A percentile compares a stretch with the other conserved stretches of the same genome.
phyloP scores from a whole-genome alignment of 2,113 vertebrate genomes.

The Hiodon tergisus region DNA sequence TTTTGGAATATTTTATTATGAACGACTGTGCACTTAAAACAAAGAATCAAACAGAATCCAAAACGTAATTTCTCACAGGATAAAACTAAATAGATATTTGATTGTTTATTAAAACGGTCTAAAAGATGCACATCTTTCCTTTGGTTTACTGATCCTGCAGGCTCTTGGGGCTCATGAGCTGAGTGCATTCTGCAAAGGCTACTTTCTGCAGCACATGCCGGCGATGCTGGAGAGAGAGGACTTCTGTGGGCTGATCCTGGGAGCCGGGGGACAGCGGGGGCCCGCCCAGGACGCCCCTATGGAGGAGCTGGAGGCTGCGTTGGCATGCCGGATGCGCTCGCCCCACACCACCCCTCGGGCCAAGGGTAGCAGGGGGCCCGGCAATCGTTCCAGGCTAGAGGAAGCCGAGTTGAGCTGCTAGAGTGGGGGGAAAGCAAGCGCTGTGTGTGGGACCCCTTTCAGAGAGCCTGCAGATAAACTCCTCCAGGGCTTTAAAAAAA shows the following conservation, averaged over 20 bases:
- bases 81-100: not conserved
- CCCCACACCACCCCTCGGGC: slow-evolving; percentile 25
- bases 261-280: slow-evolving; percentile 40
- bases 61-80: too few species aligned
- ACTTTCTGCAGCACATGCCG: slow-evolving; percentile 85
- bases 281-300: slow-evolving; percentile 29
- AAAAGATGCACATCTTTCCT: not conserved
- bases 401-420: too few species aligned
- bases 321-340: slow-evolving; percentile 44
- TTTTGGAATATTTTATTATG: not conserved
- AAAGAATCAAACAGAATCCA: not conserved
- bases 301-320: slow-evolving; percentile 42
- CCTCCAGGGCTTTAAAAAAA: too few species aligned
- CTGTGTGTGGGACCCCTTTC: not conserved
- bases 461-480: too few species aligned
- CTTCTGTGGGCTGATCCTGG: slow-evolving; percentile 78
- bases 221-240: slow-evolving; percentile 72
- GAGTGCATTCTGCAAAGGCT: slow-evolving; percentile 76
- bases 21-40: not conserved
- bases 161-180: slow-evolving; percentile 72
- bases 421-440: not conserved
- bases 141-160: slow-evolving; percentile 47
- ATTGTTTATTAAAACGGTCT: not conserved
- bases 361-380: too few species aligned
- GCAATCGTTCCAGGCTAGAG: too few species aligned